Base-by-base conservation (phyloP, 1,140 invertebrate species). In the Tigriopus japonicus region DNA sequence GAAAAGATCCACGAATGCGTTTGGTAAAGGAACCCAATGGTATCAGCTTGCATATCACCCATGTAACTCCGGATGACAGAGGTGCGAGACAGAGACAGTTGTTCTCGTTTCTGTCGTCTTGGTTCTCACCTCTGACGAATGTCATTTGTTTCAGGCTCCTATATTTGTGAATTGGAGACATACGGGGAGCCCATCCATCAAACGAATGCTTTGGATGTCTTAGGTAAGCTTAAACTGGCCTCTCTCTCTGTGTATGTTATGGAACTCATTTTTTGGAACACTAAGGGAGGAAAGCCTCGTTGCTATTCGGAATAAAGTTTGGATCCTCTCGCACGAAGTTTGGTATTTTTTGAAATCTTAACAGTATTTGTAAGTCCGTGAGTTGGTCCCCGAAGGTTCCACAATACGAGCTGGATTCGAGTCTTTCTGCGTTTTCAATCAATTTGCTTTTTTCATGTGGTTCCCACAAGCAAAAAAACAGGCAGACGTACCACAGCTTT, bases 151-250 rank as follows among this genome's bases (percentile, higher is more conserved):
- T 42, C 41, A 58, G 56, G 56, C 35, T 28, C 35, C 15, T 60
- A 60, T 60, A 60, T 60, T 23, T 60, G 58, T 52, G 58, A 60
- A 60, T 40, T 60, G 23, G 58, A 60, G 28, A 60, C 28, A 19
- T 60, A 23, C n/a, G 58, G 58, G 17, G 58, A 60, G n/a, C 58
- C 58, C 17, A 42, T 60, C 28, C 15, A 15, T 19, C 58, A 60
- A 52, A 45, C 15, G 17, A 60, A 60, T 51, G n/a, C 10, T n/a
- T 10, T 60, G 45, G 42, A 60, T 42, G 58, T 60, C 28, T 35
- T 60, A 21, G 58, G 58, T 60, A 52, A 60, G 42, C 28, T 15
- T 58, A 6, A 58, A 40, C 17, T 19, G 35, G n/a, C 12, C 28
- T 15, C 6, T 58, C 42, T 41, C 12, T 56, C n/a, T n/a, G n/a